Conservation (phyloP, 2,797 vertebrate species). For the Harpagifer antarcticus region DNA sequence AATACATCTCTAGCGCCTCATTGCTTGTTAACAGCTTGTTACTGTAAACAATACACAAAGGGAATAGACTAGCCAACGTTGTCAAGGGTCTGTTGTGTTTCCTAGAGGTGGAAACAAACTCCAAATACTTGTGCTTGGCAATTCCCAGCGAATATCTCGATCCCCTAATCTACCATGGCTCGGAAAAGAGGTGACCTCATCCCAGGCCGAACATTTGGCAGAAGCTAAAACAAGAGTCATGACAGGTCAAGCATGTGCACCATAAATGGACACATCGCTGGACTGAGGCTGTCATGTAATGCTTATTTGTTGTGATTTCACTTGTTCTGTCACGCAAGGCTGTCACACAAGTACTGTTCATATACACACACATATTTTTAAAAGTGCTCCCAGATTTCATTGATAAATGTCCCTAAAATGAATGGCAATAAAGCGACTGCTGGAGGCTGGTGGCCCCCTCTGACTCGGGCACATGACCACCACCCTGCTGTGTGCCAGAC, state of each 20-base stretch:
- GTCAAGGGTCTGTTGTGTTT: conserved; percentile 72
- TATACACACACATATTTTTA: conserved; percentile 8
- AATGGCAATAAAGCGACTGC: conserved; percentile 45
- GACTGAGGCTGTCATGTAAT: conserved; percentile 41
- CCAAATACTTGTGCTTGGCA: conserved; percentile 71
- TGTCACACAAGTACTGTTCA: conserved; percentile 14
- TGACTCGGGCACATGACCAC: conserved; percentile 76
- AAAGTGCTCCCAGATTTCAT: conserved; percentile 12
- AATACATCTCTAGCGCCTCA: conserved; percentile 8
- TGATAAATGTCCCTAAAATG: conserved; percentile 50
- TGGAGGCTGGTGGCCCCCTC: conserved; percentile 75
- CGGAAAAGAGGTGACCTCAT: conserved; percentile 85
- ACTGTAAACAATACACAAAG: conserved; percentile 60
- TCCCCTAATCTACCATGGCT: conserved; percentile 75
- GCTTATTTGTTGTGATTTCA: conserved; percentile 46
- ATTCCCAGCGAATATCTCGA: conserved; percentile 71
- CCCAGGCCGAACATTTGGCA: conserved; percentile 62
- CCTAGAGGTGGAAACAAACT: conserved; percentile 67
- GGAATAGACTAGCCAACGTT: conserved; percentile 48
- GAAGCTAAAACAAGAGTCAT: conserved; percentile 49
- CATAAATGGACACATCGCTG: conserved; percentile 79
- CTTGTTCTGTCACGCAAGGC: conserved; percentile 17
- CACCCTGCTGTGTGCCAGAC: conserved; percentile 64
- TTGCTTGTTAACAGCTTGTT: conserved; percentile 27
- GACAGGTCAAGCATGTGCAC: conserved; percentile 69